Conservation (phyloP, 2,797 vertebrate genomes). For the Arnoldichthys spilopterus region DNA sequence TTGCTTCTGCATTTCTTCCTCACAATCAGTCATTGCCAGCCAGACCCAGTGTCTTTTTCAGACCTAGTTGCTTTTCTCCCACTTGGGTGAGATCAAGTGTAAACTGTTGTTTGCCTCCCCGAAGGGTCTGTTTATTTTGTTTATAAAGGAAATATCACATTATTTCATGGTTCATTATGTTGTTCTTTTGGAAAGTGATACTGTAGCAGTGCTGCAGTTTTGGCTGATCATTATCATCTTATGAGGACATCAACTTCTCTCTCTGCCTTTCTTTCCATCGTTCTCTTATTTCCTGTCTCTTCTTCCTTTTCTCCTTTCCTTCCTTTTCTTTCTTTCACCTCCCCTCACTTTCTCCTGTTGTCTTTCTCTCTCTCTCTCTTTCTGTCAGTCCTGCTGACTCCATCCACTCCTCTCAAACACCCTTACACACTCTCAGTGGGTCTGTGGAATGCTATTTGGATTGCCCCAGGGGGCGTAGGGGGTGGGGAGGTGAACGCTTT, state of each 20-base stretch:
- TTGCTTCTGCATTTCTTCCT: too few species aligned
- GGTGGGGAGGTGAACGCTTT: conserved; percentile 32
- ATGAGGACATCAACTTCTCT: background rate
- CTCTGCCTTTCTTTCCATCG: background rate
- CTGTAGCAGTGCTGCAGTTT: background rate
- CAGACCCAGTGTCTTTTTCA: too few species aligned
- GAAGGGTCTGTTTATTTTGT: too few species aligned
- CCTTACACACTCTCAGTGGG: conserved; percentile 45
- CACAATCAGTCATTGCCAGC: too few species aligned
- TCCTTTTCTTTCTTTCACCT: background rate
- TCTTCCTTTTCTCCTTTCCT: background rate
- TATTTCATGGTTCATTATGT: conserved; percentile 8
- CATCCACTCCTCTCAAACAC: conserved; percentile 12
- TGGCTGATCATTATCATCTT: background rate
- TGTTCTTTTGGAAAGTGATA: background rate
- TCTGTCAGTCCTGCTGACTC: background rate
- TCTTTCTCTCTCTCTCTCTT: background rate
- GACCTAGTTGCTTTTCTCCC: too few species aligned
- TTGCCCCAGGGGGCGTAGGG: conserved; percentile 45
- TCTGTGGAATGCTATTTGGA: conserved; percentile 55
- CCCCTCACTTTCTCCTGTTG: background rate
- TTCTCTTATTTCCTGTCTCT: background rate
- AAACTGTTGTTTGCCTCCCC: too few species aligned
- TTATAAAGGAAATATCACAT: background rate
- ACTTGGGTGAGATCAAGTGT: too few species aligned